Evolutionary conservation across 1,140 invertebrate genomes (phyloP).

Genomic region (Drosophila nigrodunni): DNA sequence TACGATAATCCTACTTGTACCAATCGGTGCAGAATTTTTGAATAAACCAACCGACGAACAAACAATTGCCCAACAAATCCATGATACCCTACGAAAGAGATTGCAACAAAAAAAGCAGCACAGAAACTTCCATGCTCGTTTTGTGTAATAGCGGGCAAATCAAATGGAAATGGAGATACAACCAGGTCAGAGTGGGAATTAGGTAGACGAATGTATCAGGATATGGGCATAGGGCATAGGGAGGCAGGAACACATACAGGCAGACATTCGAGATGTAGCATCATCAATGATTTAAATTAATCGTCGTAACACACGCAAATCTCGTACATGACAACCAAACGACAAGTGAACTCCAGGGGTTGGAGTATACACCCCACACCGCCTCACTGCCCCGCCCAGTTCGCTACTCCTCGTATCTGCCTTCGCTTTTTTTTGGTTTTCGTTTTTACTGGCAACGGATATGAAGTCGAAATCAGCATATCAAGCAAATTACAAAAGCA

Average conservation of each 20-base stretch:
- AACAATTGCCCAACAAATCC: too few species aligned
- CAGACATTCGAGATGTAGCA: constrained; percentile 45
- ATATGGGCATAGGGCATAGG: constrained; percentile 9
- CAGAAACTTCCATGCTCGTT: constrained; percentile 4
- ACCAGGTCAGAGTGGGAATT: too few species aligned
- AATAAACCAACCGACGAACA: too few species aligned
- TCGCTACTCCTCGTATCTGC: neutral
- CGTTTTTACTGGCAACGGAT: constrained; percentile 64
- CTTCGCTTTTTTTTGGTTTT: constrained; percentile 29
- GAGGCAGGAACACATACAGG: constrained; percentile 21
- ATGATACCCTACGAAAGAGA: too few species aligned
- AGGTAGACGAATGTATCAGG: neutral
- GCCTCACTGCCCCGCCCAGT: neutral
- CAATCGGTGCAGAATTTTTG: too few species aligned
- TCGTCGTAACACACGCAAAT: constrained; percentile 83
- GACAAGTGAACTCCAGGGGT: constrained; percentile 40
- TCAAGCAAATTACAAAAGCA: constrained; percentile 80
- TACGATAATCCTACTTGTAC: too few species aligned
- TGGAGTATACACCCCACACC: neutral
- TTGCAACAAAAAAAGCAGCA: neutral
- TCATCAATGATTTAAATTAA: constrained; percentile 84
- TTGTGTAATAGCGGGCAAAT: constrained; percentile 40
- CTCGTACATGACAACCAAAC: constrained; percentile 81
- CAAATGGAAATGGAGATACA: constrained; percentile 54
- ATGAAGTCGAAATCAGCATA: constrained; percentile 80